Conservation (phyloP, 2,797 vertebrate species). For the Lithobates pipiens region DNA sequence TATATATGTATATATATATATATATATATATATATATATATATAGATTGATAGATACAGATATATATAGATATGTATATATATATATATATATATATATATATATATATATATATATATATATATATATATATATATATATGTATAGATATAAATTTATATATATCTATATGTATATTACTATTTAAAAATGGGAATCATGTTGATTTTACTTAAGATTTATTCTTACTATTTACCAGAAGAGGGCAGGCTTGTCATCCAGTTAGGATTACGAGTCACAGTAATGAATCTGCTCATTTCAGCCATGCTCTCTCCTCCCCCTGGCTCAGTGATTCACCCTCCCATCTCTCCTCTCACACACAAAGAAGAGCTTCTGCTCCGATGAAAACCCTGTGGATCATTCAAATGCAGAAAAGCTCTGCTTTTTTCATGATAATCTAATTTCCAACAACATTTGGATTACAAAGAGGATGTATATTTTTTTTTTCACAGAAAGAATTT, state of each 20-base stretch:
- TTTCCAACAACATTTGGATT: neutral
- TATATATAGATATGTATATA: no score
- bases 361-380: conserved; percentile 74
- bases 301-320: conserved; percentile 58
- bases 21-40: no score
- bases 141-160: no score
- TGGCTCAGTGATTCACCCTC: conserved; percentile 76
- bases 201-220: no score
- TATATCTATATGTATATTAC: no score
- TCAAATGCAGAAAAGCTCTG: conserved; percentile 64
- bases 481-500: conserved; percentile 12
- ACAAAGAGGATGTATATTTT: neutral
- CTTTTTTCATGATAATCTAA: neutral
- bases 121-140: no score
- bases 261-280: neutral
- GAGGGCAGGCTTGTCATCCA: neutral
- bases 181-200: no score
- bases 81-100: no score
- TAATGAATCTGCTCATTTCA: conserved; percentile 22
- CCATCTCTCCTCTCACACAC: no score
- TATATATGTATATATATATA: no score
- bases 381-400: conserved; percentile 63
- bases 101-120: no score
- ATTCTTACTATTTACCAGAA: neutral
- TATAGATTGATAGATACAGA: no score